Percentiles rank a stretch among this genome's conserved stretches.
Conservation (phyloP, 92 coral and sea anemone genomes). For the Meandrina meandrites region DNA sequence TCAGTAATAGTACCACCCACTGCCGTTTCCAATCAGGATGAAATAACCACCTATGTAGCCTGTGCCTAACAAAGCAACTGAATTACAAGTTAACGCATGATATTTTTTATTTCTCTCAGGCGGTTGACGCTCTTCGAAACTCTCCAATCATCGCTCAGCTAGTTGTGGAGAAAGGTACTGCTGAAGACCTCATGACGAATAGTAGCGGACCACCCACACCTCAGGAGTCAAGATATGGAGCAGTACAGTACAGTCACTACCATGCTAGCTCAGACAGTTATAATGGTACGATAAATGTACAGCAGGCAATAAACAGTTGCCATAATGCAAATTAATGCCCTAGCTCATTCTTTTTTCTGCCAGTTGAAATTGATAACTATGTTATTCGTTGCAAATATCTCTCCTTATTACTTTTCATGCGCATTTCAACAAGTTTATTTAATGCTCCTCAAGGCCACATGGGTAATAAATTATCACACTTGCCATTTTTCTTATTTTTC, state of each 20-base stretch:
- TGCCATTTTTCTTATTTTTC: too few relatives aligned
- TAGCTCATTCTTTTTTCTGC: too few relatives aligned
- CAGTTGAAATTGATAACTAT: not conserved
- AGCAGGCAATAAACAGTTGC: not conserved
- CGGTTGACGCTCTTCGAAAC: conserved; percentile 92
- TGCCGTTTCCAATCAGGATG: too few relatives aligned
- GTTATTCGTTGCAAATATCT: not conserved
- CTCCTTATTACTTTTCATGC: too few relatives aligned
- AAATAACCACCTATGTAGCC: too few relatives aligned
- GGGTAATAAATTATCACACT: too few relatives aligned
- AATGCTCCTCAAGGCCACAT: too few relatives aligned
- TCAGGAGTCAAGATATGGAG: conserved; percentile 44
- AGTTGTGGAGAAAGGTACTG: conserved; percentile 92
- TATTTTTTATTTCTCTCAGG: conserved; percentile 55
- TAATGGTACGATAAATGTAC: conserved; percentile 28
- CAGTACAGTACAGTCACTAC: conserved; percentile 46
- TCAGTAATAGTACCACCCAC: not conserved
- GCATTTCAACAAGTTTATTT: too few relatives aligned
- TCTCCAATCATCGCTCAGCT: conserved; percentile 89
- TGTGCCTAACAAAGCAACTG: too few relatives aligned
- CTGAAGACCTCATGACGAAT: conserved; percentile 73
- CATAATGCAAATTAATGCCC: too few relatives aligned
- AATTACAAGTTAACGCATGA: not conserved
- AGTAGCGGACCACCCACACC: conserved; percentile 55
- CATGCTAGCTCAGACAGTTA: conserved; percentile 23